phyloP scores from a whole-genome alignment of 2,797 vertebrate genomes.

The Phrynocephalus guinanensis region DNA sequence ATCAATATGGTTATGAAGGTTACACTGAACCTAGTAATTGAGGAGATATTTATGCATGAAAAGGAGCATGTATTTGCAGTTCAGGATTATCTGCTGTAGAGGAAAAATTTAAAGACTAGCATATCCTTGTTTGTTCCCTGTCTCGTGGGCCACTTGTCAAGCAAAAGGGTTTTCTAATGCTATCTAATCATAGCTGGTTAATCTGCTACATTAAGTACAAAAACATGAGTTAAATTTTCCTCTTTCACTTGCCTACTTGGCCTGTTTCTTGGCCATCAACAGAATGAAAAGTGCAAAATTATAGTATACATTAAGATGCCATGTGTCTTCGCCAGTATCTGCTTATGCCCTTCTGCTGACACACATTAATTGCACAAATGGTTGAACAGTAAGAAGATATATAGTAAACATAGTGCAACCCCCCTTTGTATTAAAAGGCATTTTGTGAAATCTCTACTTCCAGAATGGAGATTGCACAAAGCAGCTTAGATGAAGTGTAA shows the following conservation, averaged over 20 bases:
- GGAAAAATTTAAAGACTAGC: not conserved
- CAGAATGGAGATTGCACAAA: not conserved
- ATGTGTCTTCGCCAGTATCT: not conserved
- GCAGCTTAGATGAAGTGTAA: too few relatives aligned
- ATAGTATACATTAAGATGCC: not conserved
- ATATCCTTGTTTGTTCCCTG: not conserved
- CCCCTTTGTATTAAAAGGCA: too few relatives aligned
- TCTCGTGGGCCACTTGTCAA: not conserved
- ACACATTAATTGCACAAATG: too few relatives aligned
- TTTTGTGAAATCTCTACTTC: too few relatives aligned
- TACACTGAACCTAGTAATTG: not conserved
- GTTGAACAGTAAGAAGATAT: too few relatives aligned
- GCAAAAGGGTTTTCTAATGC: not conserved
- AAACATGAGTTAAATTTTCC: not conserved
- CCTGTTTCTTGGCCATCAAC: not conserved
- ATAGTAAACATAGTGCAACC: too few relatives aligned
- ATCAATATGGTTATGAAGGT: not conserved
- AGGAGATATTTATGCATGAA: not conserved
- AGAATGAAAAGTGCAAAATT: slow-evolving; percentile 6
- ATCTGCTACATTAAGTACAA: not conserved
- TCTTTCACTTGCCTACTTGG: not conserved
- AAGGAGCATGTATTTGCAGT: not conserved
- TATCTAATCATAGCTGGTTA: not conserved
- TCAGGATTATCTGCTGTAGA: not conserved
- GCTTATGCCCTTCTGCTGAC: too few relatives aligned